Evolutionary conservation across 1,140 invertebrate genomes (phyloP).

Genomic region (Tetraneura akinire): DNA sequence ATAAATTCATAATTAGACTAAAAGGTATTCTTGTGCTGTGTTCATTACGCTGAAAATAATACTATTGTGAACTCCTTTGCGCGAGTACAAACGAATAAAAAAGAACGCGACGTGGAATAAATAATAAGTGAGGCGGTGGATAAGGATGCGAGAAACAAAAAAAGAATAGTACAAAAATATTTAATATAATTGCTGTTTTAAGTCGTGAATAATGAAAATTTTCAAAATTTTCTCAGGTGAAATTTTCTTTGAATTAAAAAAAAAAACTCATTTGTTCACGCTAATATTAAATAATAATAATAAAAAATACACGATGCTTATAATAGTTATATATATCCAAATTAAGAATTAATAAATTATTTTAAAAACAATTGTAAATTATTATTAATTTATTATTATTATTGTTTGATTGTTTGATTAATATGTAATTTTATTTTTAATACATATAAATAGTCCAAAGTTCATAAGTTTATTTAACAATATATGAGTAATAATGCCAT

Average conservation of each 20-base stretch:
- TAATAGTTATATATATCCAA: too few species aligned
- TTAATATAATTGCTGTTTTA: conserved; percentile 33
- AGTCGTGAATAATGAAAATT: conserved; percentile 28
- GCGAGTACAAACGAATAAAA: conserved; percentile 25
- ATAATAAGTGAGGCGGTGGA: neutral
- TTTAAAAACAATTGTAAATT: neutral
- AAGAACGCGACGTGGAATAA: conserved; percentile 23
- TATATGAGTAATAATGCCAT: too few species aligned
- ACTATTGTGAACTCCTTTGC: neutral
- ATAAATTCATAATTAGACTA: conserved; percentile 33
- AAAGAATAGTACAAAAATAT: neutral
- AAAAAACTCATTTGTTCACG: neutral
- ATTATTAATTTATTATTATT: conserved; percentile 16
- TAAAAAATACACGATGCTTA: too few species aligned
- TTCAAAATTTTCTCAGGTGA: neutral
- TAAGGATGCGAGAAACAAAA: conserved; percentile 1
- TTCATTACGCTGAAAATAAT: conserved; percentile 25
- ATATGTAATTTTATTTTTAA: too few species aligned
- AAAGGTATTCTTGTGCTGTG: neutral
- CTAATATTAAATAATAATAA: too few species aligned
- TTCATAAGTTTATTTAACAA: too few species aligned
- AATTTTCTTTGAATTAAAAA: neutral
- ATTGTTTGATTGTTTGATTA: conserved; percentile 5
- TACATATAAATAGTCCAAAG: too few species aligned
- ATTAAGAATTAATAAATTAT: too few species aligned